phyloP scores from a whole-genome alignment of 2,797 vertebrate species.

The Scyliorhinus canicula region DNA sequence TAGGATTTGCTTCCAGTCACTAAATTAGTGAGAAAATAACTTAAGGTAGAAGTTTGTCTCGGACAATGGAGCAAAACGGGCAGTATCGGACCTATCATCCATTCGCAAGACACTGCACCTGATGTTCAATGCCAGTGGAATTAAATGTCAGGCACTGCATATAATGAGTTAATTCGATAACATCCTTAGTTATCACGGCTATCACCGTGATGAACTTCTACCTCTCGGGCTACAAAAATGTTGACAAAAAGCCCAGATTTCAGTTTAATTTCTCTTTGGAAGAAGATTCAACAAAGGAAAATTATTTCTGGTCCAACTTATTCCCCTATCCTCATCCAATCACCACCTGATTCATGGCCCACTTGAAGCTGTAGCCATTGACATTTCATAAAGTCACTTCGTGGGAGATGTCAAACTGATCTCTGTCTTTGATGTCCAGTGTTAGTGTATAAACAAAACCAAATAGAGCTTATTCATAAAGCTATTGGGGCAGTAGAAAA shows the following conservation, averaged over 20 bases:
- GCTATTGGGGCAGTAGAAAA: neutral
- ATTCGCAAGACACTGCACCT: no score
- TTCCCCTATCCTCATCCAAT: neutral
- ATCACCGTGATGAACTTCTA: no score
- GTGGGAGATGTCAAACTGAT: neutral
- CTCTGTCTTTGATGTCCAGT: neutral
- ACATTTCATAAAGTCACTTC: neutral
- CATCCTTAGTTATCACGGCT: no score
- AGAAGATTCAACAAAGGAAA: neutral
- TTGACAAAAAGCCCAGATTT: neutral
- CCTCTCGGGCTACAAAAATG: neutral
- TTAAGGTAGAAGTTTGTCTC: no score
- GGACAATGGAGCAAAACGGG: no score
- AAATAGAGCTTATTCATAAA: neutral
- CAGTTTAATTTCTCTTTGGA: neutral
- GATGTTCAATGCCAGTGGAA: no score
- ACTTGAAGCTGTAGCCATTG: neutral
- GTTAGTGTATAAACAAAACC: neutral
- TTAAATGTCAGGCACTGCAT: no score
- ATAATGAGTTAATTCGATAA: no score
- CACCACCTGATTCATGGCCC: neutral
- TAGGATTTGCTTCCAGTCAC: neutral
- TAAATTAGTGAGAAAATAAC: neutral
- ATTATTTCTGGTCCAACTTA: neutral
- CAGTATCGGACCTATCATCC: no score